A percentile compares a stretch with the other conserved stretches of the same genome.
Conservation (phyloP, 2,113 vertebrate species). For the Mesitornis unicolor region DNA sequence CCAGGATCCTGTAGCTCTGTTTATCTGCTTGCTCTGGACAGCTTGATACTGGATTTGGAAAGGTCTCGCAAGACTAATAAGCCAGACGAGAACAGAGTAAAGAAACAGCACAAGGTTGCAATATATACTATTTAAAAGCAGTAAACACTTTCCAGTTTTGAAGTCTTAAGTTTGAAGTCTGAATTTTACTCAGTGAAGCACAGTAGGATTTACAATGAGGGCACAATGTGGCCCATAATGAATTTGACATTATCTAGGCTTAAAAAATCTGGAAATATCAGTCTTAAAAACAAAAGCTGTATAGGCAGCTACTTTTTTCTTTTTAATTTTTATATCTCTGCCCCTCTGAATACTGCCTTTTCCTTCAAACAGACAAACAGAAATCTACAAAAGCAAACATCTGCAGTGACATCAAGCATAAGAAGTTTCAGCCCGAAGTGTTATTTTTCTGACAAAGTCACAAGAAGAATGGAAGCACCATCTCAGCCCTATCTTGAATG, state of each 20-base stretch:
- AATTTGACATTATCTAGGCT: background rate
- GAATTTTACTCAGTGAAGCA: background rate
- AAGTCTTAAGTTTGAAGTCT: background rate
- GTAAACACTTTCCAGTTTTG: background rate
- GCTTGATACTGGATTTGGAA: background rate
- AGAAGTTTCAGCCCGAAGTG: background rate
- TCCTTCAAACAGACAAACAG: background rate
- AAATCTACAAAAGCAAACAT: background rate
- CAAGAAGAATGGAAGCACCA: background rate
- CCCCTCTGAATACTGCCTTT: background rate
- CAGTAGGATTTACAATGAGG: background rate
- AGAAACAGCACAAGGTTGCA: background rate
- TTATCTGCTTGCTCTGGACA: background rate
- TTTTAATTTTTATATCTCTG: background rate
- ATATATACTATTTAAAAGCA: background rate
- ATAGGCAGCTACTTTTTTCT: background rate
- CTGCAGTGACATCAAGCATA: background rate
- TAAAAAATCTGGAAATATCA: background rate
- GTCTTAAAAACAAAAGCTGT: background rate
- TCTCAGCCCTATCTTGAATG: background rate
- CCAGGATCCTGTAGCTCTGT: background rate
- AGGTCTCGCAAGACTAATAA: background rate
- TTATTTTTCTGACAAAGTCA: background rate
- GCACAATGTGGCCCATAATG: background rate
- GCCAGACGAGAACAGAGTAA: background rate